Evolutionary conservation across 2,888 invertebrate species (phyloP), one percentile per base, ranked within the genome.

Genomic region (Odontocerum albicorne): DNA sequence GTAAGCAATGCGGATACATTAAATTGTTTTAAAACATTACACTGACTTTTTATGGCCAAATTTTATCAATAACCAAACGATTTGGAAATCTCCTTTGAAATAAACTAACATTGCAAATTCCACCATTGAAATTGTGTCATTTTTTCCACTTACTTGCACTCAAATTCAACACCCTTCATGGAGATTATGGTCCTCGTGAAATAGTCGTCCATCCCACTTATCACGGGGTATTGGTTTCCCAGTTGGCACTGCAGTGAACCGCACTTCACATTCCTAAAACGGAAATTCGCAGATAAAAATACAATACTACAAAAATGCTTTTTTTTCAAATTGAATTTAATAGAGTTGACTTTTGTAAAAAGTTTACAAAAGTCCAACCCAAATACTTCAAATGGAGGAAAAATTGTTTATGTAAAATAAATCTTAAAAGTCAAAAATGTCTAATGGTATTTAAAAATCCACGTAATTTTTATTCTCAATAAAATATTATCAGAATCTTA

Each of bases 71-170:
- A n/a, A n/a, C n/a, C n/a, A n/a, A n/a, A n/a, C n/a, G n/a, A n/a
- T n/a, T n/a, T n/a, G n/a, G n/a, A n/a, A n/a, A n/a, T n/a, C n/a
- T n/a, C n/a, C n/a, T n/a, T n/a, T n/a, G n/a, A n/a, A n/a, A n/a
- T n/a, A n/a, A n/a, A n/a, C n/a, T n/a, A n/a, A n/a, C n/a, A n/a
- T n/a, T n/a, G n/a, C n/a, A n/a, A n/a, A n/a, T n/a, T n/a, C n/a
- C n/a, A n/a, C n/a, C n/a, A n/a, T n/a, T n/a, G n/a, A n/a, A n/a
- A n/a, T n/a, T n/a, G n/a, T n/a, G n/a, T n/a, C n/a, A n/a, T n/a
- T n/a, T n/a, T n/a, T n/a, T n/a, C n/a, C 19, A 87, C 90, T 86
- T 73, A 96, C 96, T 96, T 97, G 95, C 96, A 97, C 73, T 96
- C 94, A 68, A 90, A 94, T 71, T 96, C 94, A 58, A 83, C 81